Base-by-base conservation (phyloP, 2,888 invertebrate genomes). In the Eupithecia vulgata region DNA sequence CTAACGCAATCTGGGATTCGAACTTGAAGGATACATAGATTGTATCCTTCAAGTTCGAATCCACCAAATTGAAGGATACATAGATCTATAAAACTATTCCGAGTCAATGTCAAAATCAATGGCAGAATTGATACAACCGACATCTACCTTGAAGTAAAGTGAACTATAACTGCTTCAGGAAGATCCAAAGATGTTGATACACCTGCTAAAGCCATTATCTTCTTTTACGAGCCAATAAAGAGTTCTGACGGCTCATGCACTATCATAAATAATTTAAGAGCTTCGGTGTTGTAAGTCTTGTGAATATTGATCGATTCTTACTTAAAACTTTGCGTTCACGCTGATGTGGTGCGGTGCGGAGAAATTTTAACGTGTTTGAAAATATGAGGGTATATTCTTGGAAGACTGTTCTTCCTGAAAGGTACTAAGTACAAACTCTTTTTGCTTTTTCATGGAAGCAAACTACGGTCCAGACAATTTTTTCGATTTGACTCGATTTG, bases 261-360 rank as follows among this genome's bases (percentile, higher is more conserved):
- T 84, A 83, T 87, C 86, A 85, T 90, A 87, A 88, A 91, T 91
- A 89, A 90, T 91, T 88, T 85, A 90, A 82, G 81, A 83, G 80
- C 78, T 76, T 79, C 78, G 80, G 81, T 83, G 79, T 84, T 67
- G 62, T 72, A 74, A 73, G 71, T 37, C 48, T 71, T 52, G 37
- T 52, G 72, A 71, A 74, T 74, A 69, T 72, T 74, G 52, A 72
- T 69, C 71, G 70, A 71, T 71, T 70, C 17, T 17, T 40, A 65
- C 65, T 65, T 65, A 65, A 64, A 65, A 65, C 65, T 65, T 65
- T 61, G 61, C 15, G 61, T 34, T 65, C 15, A 4, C 40, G 21
- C 6, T 40, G 62, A 74, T 59, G 68, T 72, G 61, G 25, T 25
- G 65, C 21, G 61, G 25, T 25, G 65, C 21, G n/a, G 37, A n/a